Base-by-base conservation (phyloP, 2,888 invertebrate species). In the Ophioninae sp. region DNA sequence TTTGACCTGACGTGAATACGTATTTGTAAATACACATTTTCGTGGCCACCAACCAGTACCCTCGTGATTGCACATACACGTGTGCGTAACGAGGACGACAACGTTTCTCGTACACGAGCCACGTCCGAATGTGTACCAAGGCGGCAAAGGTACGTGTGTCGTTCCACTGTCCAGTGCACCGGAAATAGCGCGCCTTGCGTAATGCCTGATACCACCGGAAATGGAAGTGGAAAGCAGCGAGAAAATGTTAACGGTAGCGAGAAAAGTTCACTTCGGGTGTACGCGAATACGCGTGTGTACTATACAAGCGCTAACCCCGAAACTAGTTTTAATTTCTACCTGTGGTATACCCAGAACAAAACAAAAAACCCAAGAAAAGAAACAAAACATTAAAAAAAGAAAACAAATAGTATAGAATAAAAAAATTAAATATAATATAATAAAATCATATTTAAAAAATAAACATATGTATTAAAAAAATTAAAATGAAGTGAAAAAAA, bases 281-380 rank as follows among this genome's bases (percentile, higher is more conserved):
- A 81, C 78, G 83, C 84, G 75, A 75, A 75, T 81, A 78, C 71
- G 75, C 81, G 78, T 81, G 79, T 79, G 84, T 84, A 81, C 78
- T 80, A 81, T 78, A 81, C 78, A 75, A 39, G 77, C 23, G 67
- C 56, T n/a, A 58, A 59, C 39, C 65, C 63, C 59, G 78, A 74
- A 83, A 83, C 81, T 81, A 83, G 81, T 83, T 81, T 81, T 83
- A 83, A 83, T 83, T 83, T 83, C 81, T 78, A 71, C 75, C 71
- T 74, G 79, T 78, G 77, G 83, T 64, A 44, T 58, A 37, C 51
- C 22, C 44, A 41, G n/a, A 63, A 22, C 13, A 58, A 44, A 72
- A 20, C n/a, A 51, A 44, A 59, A 69, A 69, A 75, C n/a, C 30
- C 30, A 30, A 30, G 2, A 2, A 30, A 30, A 30, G 3, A 30